phyloP scores from a whole-genome alignment of 2,888 invertebrate genomes.

The Chrysotoxum bicinctum region DNA sequence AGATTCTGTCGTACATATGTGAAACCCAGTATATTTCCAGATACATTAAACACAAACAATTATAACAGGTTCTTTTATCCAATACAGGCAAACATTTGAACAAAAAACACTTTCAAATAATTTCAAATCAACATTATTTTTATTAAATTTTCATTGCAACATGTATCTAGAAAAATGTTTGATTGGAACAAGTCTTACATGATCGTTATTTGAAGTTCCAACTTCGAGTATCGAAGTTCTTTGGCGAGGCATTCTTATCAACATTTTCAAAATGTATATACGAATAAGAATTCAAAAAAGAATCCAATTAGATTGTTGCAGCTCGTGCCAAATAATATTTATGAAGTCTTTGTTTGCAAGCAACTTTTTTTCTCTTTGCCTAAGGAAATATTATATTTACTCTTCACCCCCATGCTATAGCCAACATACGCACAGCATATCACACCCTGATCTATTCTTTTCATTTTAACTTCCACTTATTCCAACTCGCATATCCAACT shows the following conservation, averaged over 20 bases:
- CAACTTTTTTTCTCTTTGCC: background rate
- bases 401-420: background rate
- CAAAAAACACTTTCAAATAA: background rate
- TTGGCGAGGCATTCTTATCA: background rate
- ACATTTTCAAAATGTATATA: background rate
- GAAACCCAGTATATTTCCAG: conserved; percentile 5
- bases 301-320: conserved; percentile 1
- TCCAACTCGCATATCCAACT: conserved; percentile 14
- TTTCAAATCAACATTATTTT: background rate
- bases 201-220: conserved; percentile 4
- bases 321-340: background rate
- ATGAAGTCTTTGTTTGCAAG: background rate
- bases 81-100: background rate
- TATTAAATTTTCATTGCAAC: background rate
- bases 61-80: conserved; percentile 14
- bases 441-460: conserved; percentile 23
- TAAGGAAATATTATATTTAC: background rate
- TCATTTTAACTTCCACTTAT: background rate
- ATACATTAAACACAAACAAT: background rate
- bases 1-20: background rate
- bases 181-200: background rate
- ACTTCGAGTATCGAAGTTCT: conserved; percentile 53
- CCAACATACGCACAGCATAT: conserved; percentile 15
- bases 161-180: background rate
- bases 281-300: background rate